Conservation (phyloP, 2,888 invertebrate genomes). For the Tromatobia lineatoria region DNA sequence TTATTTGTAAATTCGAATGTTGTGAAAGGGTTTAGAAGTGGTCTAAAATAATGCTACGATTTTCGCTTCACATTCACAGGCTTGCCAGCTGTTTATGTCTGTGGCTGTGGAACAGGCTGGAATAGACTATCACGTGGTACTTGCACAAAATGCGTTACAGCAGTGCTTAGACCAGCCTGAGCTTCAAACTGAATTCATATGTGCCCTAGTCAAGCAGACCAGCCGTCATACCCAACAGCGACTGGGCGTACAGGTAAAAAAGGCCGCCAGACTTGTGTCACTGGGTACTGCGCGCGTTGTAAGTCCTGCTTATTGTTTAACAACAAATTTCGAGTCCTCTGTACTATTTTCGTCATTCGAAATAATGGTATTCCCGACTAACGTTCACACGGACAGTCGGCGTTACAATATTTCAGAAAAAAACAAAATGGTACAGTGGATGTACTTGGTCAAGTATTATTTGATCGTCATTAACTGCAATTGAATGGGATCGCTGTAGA, state of each 20-base stretch:
- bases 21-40: background rate
- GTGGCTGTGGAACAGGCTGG: slow-evolving; percentile 98
- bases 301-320: slow-evolving; percentile 86
- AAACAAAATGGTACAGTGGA: slow-evolving; percentile 81
- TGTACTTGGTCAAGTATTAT: slow-evolving; percentile 84
- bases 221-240: slow-evolving; percentile 94
- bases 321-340: slow-evolving; percentile 76
- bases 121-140: slow-evolving; percentile 98
- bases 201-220: slow-evolving; percentile 96
- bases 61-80: slow-evolving; percentile 86
- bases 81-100: slow-evolving; percentile 98
- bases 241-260: slow-evolving; percentile 93
- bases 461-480: slow-evolving; percentile 57
- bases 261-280: slow-evolving; percentile 86
- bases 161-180: slow-evolving; percentile 96
- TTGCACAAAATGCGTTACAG: slow-evolving; percentile 98
- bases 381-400: slow-evolving; percentile 26
- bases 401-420: slow-evolving; percentile 17
- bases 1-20: too few species aligned
- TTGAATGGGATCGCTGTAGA: slow-evolving; percentile 44
- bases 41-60: background rate
- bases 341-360: slow-evolving; percentile 77
- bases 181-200: slow-evolving; percentile 97
- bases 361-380: slow-evolving; percentile 33
- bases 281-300: slow-evolving; percentile 86